A percentile compares a stretch with the other conserved stretches of the same genome.
Conservation (phyloP, 1,140 invertebrate species). For the Teleogryllus occipitalis region DNA sequence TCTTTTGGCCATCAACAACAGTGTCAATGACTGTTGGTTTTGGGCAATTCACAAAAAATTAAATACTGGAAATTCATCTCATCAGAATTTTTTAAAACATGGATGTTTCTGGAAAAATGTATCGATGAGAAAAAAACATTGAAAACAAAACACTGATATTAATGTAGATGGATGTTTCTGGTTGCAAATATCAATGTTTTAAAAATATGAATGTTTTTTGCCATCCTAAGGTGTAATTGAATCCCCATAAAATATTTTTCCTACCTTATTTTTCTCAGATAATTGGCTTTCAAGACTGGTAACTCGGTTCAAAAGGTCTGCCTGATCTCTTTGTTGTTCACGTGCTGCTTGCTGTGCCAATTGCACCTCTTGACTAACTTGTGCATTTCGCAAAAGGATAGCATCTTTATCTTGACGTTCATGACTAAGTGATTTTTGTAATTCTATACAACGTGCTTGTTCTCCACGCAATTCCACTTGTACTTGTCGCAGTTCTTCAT, state of each 20-base stretch:
- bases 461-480: constrained; percentile 16
- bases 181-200: too few relatives aligned
- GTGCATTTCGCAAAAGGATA: constrained; percentile 67
- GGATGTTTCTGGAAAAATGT: too few relatives aligned
- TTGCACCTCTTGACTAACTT: constrained; percentile 73
- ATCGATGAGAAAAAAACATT: too few relatives aligned
- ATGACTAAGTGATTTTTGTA: constrained; percentile 31
- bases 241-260: constrained; percentile 27
- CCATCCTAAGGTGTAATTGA: neutral
- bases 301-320: constrained; percentile 37
- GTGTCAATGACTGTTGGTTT: too few relatives aligned
- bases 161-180: too few relatives aligned
- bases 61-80: too few relatives aligned
- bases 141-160: too few relatives aligned
- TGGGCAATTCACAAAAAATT: too few relatives aligned
- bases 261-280: constrained; percentile 31
- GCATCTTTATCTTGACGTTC: constrained; percentile 67
- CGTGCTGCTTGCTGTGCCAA: constrained; percentile 60
- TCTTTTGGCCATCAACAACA: too few relatives aligned
- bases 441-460: constrained; percentile 2
- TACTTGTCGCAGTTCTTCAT: constrained; percentile 15
- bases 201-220: too few relatives aligned
- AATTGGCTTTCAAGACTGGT: constrained; percentile 32
- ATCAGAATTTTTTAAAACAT: too few relatives aligned
- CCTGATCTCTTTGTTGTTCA: constrained; percentile 50